phyloP scores from a whole-genome alignment of 2,797 vertebrate genomes.

The Sphenodon punctatus region DNA sequence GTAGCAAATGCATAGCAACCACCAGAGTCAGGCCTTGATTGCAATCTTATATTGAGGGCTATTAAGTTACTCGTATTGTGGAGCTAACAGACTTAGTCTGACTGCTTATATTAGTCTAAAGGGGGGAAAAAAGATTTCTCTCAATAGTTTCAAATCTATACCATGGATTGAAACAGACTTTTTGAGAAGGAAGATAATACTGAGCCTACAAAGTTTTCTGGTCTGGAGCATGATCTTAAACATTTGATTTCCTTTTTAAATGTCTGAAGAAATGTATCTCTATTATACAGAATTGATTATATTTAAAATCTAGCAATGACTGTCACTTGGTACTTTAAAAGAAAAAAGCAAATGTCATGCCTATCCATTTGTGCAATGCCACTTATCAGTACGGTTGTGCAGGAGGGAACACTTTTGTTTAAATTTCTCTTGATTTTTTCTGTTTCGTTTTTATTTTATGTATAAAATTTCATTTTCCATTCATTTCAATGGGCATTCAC shows the following conservation, averaged over 20 bases:
- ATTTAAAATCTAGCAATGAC: too few species aligned
- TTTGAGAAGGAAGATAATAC: not conserved
- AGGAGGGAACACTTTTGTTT: too few species aligned
- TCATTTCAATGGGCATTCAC: too few species aligned
- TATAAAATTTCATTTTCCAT: too few species aligned
- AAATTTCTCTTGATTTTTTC: too few species aligned
- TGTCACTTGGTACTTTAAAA: too few species aligned
- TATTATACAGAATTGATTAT: not conserved
- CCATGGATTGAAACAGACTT: not conserved
- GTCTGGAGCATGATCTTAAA: not conserved
- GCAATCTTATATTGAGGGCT: not conserved
- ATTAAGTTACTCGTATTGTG: not conserved
- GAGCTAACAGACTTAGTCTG: not conserved
- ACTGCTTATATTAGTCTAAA: not conserved
- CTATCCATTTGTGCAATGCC: too few species aligned
- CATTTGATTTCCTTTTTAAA: not conserved
- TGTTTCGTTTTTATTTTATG: too few species aligned
- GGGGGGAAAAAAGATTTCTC: not conserved
- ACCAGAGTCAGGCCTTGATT: not conserved
- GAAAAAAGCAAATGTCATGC: too few species aligned
- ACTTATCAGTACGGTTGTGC: too few species aligned
- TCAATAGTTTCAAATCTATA: not conserved
- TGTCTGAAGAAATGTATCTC: not conserved
- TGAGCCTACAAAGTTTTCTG: not conserved
- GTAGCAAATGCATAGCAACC: not conserved